A percentile compares a stretch with the other conserved stretches of the same genome.
phyloP scores from a whole-genome alignment of 92 coral and sea anemone species.

The Hydrozoanthus gracilis region DNA sequence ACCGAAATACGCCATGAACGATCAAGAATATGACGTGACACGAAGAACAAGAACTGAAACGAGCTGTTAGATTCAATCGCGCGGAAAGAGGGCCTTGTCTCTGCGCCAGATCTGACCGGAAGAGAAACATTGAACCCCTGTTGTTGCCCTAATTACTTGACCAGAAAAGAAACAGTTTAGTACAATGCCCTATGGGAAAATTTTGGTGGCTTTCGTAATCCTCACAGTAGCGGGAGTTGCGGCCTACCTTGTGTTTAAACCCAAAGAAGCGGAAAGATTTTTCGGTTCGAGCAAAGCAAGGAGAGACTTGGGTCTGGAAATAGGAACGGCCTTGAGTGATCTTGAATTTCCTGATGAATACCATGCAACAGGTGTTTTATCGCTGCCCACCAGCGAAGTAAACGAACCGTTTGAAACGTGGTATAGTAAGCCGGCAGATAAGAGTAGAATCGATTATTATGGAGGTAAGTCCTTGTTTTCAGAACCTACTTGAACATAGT shows the following conservation, averaged over 20 bases:
- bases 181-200: constrained; percentile 68
- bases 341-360: constrained; percentile 88
- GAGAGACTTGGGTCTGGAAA: constrained; percentile 60
- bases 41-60: constrained; percentile 56
- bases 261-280: constrained; percentile 57
- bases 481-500: not conserved
- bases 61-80: constrained; percentile 6
- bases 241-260: constrained; percentile 61
- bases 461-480: constrained; percentile 66
- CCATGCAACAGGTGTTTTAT: constrained; percentile 92
- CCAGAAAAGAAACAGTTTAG: not conserved
- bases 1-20: constrained; percentile 39
- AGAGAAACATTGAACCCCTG: constrained; percentile 27
- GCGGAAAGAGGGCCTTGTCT: not conserved
- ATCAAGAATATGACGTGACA: constrained; percentile 68
- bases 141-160: not conserved
- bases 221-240: constrained; percentile 65
- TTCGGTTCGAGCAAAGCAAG: constrained; percentile 49
- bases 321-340: constrained; percentile 65
- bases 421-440: constrained; percentile 78
- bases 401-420: constrained; percentile 95
- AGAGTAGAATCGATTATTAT: constrained; percentile 93
- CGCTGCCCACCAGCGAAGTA: constrained; percentile 85
- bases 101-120: not conserved
- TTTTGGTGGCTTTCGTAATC: constrained; percentile 56